These are phyloP conservation scores for Amphipoea oculea DNA, from an alignment of 2,888 invertebrate genomes.

Conservation along the genomic window DNA sequence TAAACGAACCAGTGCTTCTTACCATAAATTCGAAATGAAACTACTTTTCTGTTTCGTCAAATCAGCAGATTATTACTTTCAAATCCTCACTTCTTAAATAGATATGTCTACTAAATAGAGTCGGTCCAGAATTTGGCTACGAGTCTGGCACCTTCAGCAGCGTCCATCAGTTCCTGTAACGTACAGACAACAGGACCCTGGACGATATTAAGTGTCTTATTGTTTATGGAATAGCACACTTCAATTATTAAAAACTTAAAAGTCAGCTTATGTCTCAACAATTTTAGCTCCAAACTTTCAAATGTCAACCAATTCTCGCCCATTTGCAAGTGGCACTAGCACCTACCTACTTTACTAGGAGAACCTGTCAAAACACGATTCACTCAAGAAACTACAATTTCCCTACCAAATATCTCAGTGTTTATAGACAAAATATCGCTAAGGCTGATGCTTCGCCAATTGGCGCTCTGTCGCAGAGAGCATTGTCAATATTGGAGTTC, in stretches of 20 bases:
- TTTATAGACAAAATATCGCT: conserved; percentile 80
- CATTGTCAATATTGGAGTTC: conserved; percentile 81
- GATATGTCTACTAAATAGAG: background rate
- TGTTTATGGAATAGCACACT: background rate
- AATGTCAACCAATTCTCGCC: conserved; percentile 19
- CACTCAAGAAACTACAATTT: conserved; percentile 71
- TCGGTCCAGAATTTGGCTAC: background rate
- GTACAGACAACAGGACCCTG: background rate
- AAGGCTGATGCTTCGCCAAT: conserved; percentile 74
- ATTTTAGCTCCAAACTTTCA: background rate
- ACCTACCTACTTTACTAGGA: conserved; percentile 28
- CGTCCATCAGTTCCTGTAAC: background rate
- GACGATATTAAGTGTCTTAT: background rate
- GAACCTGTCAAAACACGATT: conserved; percentile 60
- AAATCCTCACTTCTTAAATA: background rate
- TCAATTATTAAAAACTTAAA: background rate
- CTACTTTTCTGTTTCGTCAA: background rate
- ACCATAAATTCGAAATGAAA: background rate
- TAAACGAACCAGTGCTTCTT: background rate
- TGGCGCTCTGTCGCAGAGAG: conserved; percentile 81
- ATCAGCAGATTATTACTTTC: background rate
- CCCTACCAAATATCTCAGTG: conserved; percentile 75
- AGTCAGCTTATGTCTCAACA: background rate
- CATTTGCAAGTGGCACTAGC: conserved; percentile 23
- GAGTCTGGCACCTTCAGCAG: background rate